Base-by-base conservation (phyloP, 2,113 vertebrate genomes). In the Sphyrna mokarran region DNA sequence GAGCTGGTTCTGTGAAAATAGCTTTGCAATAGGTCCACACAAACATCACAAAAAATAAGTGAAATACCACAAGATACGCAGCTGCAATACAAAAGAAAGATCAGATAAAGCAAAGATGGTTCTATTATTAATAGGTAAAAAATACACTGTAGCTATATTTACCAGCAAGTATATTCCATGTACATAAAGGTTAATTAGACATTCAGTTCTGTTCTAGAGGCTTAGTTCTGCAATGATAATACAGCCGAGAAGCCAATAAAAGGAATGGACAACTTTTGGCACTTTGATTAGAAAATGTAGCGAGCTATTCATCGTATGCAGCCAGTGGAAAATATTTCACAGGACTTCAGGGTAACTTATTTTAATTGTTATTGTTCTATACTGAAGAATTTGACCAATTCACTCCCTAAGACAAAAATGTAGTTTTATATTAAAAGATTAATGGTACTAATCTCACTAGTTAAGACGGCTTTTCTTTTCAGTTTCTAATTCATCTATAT, bases 11-110 rank as follows among this genome's bases (percentile, higher is more conserved):
- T 95, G 99, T 99, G 91, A 99, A 99, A 97, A 99, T 98, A 96
- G 99, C 98, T 97, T 99, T 99, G 99, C 98, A 99, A 23, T 99
- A 99, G 0, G 99, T 99, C 99, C 99, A 99, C 95, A 98, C 97
- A 96, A 99, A 99, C 97, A 99, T 98, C 96, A 98, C 97, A 97
- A 99, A 99, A 96, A 99, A 98, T 96, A 98, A 97, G 96, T 99
- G 99, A 97, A 99, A 99, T 66, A 98, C 97, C 96, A 98, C 96
- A 94, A 99, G 98, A 97, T 99, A 99, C 96, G 97, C 96, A 97
- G 98, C 99, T 99, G 97, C 95, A 97, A 96, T 96, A 37, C 85
- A 97, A 29, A 96, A 95, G 94, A 7, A 96, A 85, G 58, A 93
- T 66, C 89, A 66, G 89, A 66, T 93, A 20, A 66, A 93, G 33